A percentile compares a stretch with the other conserved stretches of the same genome.
phyloP scores from a whole-genome alignment of 2,113 vertebrate species.

The Loxodonta africana region DNA sequence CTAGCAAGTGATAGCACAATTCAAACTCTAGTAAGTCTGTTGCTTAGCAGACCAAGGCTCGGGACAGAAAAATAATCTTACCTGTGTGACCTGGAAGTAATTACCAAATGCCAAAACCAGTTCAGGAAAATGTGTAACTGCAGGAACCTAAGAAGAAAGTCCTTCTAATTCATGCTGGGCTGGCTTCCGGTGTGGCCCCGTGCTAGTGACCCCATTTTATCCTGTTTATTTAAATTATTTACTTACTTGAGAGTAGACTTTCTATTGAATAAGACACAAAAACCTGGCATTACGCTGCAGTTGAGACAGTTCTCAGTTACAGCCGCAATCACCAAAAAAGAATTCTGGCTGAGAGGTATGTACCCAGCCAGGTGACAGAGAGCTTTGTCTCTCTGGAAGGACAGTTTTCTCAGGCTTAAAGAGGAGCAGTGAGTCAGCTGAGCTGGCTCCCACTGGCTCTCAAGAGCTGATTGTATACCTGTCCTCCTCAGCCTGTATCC shows the following conservation, averaged over 20 bases:
- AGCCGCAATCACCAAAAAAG: background rate
- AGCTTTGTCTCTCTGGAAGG: background rate
- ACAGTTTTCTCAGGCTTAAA: background rate
- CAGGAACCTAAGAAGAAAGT: background rate
- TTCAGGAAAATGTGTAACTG: background rate
- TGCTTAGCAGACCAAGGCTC: background rate
- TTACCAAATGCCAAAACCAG: background rate
- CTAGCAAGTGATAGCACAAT: background rate
- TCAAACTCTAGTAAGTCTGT: background rate
- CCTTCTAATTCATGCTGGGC: background rate
- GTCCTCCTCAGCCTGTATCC: background rate
- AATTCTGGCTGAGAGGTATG: background rate
- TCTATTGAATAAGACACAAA: background rate
- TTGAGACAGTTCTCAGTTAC: background rate
- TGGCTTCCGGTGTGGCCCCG: constrained; percentile 3
- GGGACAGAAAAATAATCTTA: background rate
- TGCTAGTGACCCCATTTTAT: constrained; percentile 18
- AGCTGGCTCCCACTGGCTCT: background rate
- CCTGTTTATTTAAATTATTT: constrained; percentile 56
- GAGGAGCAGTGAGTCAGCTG: background rate
- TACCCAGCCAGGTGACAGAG: background rate
- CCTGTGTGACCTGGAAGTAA: background rate
- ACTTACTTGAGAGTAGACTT: background rate
- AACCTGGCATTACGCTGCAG: background rate
- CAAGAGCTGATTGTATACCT: background rate